phyloP scores from a whole-genome alignment of 2,797 vertebrate species.

The Tragopan temminckii region DNA sequence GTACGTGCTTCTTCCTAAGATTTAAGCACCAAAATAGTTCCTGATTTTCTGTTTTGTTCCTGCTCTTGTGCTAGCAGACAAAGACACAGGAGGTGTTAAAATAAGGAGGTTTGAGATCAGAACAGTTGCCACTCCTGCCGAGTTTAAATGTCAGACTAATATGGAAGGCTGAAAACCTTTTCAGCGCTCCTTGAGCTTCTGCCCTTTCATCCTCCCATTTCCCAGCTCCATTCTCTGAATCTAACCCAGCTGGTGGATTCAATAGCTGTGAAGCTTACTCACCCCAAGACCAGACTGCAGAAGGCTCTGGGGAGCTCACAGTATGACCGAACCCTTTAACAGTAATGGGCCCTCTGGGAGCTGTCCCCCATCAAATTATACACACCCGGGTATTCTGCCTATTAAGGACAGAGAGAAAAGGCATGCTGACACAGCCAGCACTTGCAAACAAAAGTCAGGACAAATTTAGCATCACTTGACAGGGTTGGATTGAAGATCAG shows the following conservation, averaged over 20 bases:
- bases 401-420: conserved; percentile 53
- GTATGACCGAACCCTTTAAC: conserved; percentile 65
- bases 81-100: conserved; percentile 46
- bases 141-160: conserved; percentile 83
- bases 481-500: conserved; percentile 34
- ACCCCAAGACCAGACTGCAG: conserved; percentile 61
- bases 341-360: conserved; percentile 60
- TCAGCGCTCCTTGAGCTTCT: conserved; percentile 72
- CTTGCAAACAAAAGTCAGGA: conserved; percentile 67
- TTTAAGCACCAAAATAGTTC: not conserved
- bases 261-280: conserved; percentile 57
- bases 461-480: conserved; percentile 29
- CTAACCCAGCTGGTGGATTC: conserved; percentile 69
- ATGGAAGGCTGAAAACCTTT: conserved; percentile 66
- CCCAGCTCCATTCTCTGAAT: conserved; percentile 73
- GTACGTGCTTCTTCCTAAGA: not conserved
- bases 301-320: conserved; percentile 53
- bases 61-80: not conserved
- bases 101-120: conserved; percentile 72
- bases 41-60: not conserved
- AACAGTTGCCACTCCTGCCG: conserved; percentile 69
- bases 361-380: conserved; percentile 18
- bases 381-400: conserved; percentile 38
- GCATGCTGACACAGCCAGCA: conserved; percentile 65
- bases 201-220: conserved; percentile 75